Evolutionary conservation across 2,113 vertebrate genomes (phyloP), one percentile per base, ranked within the genome.

Genomic region (Oreotrochilus melanogaster): DNA sequence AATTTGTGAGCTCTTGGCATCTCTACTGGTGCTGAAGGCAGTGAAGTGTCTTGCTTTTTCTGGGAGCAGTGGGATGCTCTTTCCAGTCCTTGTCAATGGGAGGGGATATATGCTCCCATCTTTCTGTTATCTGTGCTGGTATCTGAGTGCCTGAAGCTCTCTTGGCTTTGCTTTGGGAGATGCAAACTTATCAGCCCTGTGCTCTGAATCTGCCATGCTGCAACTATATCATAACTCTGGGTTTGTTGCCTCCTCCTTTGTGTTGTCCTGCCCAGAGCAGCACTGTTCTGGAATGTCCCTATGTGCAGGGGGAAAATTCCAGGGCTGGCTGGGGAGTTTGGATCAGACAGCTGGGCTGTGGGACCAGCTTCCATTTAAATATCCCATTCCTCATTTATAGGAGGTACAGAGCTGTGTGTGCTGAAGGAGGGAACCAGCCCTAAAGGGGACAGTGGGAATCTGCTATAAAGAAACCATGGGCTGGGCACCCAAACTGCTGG

Each of bases 191-290:
- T 6, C 12, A 54, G 58, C 35, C 24, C 25, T 23, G 23, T 30
- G 48, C 72, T 86, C 28, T 43, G 21, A 45, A 19, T 92, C 33
- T 89, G 73, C 47, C 53, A 3, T 1, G 0, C 22, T 45, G 27
- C 57, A 75, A 50, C 57, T 83, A 71, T 81, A 25, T 65, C 54
- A 60, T 67, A 53, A 25, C 2, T 1, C 23, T 2, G 6, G 47
- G 31, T 78, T 75, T 17, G 19, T 37, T 0, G 0, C 35, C 35
- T 53, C 16, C 37, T 84, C 39, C 30, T 76, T 11, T 8, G 1
- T 50, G 33, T 78, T 80, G 15, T 64, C 28, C 39, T 53, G 43
- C n/a, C 35, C 47, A 17, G 11, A 31, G 13, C 13, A 51, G 17
- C 33, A 43, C 33, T 11, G 2, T 39, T 39, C 31, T 1, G 0